phyloP scores from a whole-genome alignment of 2,113 vertebrate genomes.

The Ammodytes dubius region DNA sequence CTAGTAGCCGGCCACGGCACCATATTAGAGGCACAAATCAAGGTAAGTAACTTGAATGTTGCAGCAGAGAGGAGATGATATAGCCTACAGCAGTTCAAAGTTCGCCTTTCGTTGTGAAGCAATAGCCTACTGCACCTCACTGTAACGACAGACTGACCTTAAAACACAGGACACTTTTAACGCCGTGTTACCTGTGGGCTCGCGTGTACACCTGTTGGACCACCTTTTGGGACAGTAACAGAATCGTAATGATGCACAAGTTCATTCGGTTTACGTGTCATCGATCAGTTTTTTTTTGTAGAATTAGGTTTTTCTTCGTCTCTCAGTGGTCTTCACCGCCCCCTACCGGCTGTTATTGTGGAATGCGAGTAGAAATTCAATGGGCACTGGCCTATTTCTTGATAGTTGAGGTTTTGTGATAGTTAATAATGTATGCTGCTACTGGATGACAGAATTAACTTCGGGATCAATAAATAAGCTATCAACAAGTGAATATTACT shows the following conservation, averaged over 20 bases:
- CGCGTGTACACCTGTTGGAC: background rate
- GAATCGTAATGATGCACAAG: fast-evolving
- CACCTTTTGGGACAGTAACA: fast-evolving
- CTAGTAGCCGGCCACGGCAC: conserved; percentile 88
- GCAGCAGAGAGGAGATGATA: background rate
- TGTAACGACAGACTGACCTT: background rate
- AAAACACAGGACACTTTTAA: fast-evolving
- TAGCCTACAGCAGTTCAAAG: conserved; percentile 46
- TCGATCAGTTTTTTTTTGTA: background rate
- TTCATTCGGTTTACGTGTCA: background rate
- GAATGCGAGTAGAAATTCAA: too few relatives aligned
- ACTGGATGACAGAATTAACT: too few relatives aligned
- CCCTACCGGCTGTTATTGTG: background rate
- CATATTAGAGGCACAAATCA: conserved; percentile 85
- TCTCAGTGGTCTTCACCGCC: background rate
- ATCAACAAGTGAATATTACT: background rate
- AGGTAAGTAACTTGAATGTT: conserved; percentile 69
- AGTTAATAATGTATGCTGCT: background rate
- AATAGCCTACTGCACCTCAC: background rate
- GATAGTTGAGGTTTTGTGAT: background rate
- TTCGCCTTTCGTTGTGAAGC: background rate
- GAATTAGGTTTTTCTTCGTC: background rate
- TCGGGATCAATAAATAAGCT: too few relatives aligned
- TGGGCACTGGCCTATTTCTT: background rate
- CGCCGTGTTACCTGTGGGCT: fast-evolving